A percentile compares a stretch with the other conserved stretches of the same genome.
phyloP scores from a whole-genome alignment of 2,888 invertebrate species.

The Reticulitermes lucifugus region DNA sequence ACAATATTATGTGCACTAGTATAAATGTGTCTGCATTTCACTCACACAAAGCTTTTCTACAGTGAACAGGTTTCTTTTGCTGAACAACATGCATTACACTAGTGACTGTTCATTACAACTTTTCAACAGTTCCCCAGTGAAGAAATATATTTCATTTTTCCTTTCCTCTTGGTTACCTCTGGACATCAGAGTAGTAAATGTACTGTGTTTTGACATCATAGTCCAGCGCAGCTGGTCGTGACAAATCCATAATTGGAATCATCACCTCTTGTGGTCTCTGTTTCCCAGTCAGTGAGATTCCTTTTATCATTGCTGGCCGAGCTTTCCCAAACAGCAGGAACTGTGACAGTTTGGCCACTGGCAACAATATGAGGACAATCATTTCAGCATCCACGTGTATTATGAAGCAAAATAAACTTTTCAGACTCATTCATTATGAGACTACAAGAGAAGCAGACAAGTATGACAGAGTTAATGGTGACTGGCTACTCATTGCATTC shows the following conservation, averaged over 20 bases:
- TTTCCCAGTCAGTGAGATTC: conserved; percentile 65
- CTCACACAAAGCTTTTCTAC: no score
- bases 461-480: no score
- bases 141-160: conserved; percentile 30
- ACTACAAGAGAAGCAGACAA: no score
- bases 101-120: neutral
- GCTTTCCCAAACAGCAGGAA: conserved; percentile 77
- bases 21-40: no score
- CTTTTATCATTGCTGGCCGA: conserved; percentile 78
- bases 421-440: no score
- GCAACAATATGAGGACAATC: neutral
- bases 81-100: no score
- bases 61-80: no score
- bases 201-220: conserved; percentile 71
- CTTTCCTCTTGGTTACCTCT: conserved; percentile 57
- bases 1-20: no score
- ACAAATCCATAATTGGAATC: conserved; percentile 76
- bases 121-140: neutral
- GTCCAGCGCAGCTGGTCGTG: conserved; percentile 76
- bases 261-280: conserved; percentile 66
- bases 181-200: conserved; percentile 75
- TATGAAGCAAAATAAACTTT: no score
- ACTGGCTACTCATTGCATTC: no score
- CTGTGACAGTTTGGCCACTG: conserved; percentile 70
- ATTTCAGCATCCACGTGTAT: no score